These are phyloP conservation scores for Sminthurides aquaticus DNA, from an alignment of 2,888 invertebrate genomes.

Conservation along the genomic window DNA sequence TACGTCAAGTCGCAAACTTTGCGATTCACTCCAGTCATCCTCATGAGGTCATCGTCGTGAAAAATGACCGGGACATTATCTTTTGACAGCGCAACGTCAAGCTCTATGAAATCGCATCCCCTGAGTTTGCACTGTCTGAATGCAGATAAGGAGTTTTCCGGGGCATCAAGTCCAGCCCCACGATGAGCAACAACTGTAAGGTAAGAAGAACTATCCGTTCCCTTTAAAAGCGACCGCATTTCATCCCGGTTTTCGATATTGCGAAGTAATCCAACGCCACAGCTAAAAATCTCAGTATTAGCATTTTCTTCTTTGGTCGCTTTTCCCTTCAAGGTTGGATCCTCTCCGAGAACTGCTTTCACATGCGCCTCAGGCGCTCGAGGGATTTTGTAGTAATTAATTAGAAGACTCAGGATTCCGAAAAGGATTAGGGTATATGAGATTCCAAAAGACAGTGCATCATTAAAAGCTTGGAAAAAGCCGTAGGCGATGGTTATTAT, in stretches of 20 bases:
- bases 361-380: constrained; percentile 4
- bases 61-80: constrained; percentile 68
- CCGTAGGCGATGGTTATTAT: constrained; percentile 9
- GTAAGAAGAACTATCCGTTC: background rate
- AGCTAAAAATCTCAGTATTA: background rate
- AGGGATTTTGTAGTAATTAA: constrained; percentile 16
- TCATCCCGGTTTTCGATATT: background rate
- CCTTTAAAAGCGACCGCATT: background rate
- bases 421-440: constrained; percentile 2
- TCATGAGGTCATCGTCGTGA: constrained; percentile 65
- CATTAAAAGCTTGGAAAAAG: background rate
- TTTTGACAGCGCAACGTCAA: constrained; percentile 65
- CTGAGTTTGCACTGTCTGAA: constrained; percentile 61
- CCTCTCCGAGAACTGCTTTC: constrained; percentile 13
- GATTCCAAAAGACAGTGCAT: constrained; percentile 2
- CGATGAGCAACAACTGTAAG: constrained; percentile 14
- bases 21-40: constrained; percentile 56
- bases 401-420: background rate
- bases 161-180: constrained; percentile 57
- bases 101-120: constrained; percentile 67
- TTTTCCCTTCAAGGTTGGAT: background rate
- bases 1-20: constrained; percentile 56
- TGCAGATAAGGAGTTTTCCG: constrained; percentile 70
- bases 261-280: background rate
- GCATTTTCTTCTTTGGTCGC: background rate